Conservation (phyloP, 2,113 vertebrate species). For the Sisor rabdophorus region DNA sequence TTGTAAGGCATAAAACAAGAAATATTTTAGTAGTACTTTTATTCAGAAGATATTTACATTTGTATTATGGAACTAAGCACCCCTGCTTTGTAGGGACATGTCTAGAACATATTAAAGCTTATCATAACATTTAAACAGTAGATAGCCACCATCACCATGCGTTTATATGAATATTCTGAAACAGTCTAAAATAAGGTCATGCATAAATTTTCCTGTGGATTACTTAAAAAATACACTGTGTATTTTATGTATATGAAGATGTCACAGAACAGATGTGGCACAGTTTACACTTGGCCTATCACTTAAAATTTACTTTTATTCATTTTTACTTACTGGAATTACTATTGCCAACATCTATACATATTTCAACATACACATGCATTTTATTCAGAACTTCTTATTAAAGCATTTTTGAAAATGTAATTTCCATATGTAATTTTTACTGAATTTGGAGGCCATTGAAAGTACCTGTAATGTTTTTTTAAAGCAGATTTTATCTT, state of each 20-base stretch:
- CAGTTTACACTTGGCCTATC: background rate
- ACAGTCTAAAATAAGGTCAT: background rate
- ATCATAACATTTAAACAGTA: slow-evolving; percentile 3
- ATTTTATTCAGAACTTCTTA: background rate
- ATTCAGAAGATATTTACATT: background rate
- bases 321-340: background rate
- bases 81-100: background rate
- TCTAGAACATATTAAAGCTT: background rate
- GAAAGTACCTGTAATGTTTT: slow-evolving; percentile 13
- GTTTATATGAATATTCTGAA: background rate
- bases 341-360: background rate
- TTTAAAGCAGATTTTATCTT: slow-evolving; percentile 40
- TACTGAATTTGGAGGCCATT: background rate
- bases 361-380: background rate
- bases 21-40: background rate
- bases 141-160: background rate
- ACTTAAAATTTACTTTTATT: background rate
- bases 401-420: background rate
- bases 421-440: background rate
- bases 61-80: background rate
- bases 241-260: background rate
- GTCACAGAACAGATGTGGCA: background rate
- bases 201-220: background rate
- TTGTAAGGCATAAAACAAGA: background rate
- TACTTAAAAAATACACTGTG: background rate